Percentiles rank a stretch among this genome's conserved stretches.
phyloP scores from a whole-genome alignment of 2,888 invertebrate species.

The Conops quadrifasciatus region DNA sequence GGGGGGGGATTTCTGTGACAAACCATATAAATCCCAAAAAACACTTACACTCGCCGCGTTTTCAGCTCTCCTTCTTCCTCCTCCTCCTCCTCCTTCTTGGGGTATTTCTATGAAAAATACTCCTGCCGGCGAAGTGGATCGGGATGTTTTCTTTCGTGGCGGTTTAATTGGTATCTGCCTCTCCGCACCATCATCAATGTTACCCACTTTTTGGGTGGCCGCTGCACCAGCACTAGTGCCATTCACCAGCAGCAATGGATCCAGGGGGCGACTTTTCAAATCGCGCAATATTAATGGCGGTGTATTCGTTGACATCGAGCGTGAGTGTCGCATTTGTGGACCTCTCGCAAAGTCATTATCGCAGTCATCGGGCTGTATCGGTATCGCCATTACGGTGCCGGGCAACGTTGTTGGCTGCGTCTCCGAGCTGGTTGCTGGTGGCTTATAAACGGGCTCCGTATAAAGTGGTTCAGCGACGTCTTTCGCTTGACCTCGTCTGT shows the following conservation, averaged over 20 bases:
- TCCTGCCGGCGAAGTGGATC: conserved; percentile 56
- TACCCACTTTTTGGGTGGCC: conserved; percentile 26
- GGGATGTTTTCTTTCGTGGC: conserved; percentile 61
- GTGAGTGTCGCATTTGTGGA: conserved; percentile 48
- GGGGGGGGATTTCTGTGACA: too few relatives aligned
- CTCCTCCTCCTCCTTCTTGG: conserved; percentile 7
- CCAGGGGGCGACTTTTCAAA: conserved; percentile 40
- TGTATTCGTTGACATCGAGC: conserved; percentile 60
- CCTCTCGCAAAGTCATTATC: conserved; percentile 6
- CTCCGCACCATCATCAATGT: conserved; percentile 48
- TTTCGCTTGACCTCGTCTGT: conserved; percentile 45
- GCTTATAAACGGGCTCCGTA: conserved; percentile 33
- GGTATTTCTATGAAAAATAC: conserved; percentile 34
- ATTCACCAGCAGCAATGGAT: conserved; percentile 25
- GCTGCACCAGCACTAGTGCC: background rate
- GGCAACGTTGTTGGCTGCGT: background rate
- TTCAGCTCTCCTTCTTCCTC: conserved; percentile 24
- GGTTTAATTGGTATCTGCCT: conserved; percentile 59
- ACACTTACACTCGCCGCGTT: conserved; percentile 43
- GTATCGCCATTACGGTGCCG: conserved; percentile 36
- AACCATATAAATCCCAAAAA: background rate
- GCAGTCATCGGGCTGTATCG: conserved; percentile 45
- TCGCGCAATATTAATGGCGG: conserved; percentile 55
- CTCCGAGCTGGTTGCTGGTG: background rate
- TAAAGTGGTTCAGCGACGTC: conserved; percentile 37